Conservation (phyloP, 2,888 invertebrate species). For the Microctonus brassicae region DNA sequence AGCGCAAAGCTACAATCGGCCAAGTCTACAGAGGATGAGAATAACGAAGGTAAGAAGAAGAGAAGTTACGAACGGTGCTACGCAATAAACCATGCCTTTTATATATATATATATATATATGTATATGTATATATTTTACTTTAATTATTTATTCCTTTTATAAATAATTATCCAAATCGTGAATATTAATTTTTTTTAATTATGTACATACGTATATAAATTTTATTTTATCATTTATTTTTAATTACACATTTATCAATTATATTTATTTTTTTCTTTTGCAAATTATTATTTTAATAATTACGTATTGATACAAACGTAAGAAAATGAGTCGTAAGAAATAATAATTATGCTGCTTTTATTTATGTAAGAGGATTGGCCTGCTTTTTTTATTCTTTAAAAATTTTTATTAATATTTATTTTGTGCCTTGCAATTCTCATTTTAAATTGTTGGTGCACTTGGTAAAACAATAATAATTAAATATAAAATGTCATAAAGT, state of each 20-base stretch:
- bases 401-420: conserved; percentile 3
- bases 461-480: background rate
- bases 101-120: no score
- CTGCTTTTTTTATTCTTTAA: conserved; percentile 14
- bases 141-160: conserved; percentile 5
- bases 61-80: conserved; percentile 56
- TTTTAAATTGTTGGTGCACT: conserved; percentile 6
- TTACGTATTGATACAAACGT: conserved; percentile 28
- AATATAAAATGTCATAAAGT: background rate
- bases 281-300: background rate
- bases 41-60: conserved; percentile 66
- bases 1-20: conserved; percentile 69
- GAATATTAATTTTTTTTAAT: background rate
- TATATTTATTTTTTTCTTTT: conserved; percentile 8
- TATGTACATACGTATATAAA: background rate
- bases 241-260: background rate
- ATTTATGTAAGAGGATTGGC: conserved; percentile 9
- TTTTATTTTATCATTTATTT: background rate
- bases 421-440: background rate
- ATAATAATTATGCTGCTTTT: conserved; percentile 10
- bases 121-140: no score
- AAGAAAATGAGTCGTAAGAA: conserved; percentile 39
- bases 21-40: conserved; percentile 69
- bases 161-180: conserved; percentile 2
- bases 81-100: conserved; percentile 46